phyloP scores from a whole-genome alignment of 2,888 invertebrate genomes.

The Brachyptera putata region DNA sequence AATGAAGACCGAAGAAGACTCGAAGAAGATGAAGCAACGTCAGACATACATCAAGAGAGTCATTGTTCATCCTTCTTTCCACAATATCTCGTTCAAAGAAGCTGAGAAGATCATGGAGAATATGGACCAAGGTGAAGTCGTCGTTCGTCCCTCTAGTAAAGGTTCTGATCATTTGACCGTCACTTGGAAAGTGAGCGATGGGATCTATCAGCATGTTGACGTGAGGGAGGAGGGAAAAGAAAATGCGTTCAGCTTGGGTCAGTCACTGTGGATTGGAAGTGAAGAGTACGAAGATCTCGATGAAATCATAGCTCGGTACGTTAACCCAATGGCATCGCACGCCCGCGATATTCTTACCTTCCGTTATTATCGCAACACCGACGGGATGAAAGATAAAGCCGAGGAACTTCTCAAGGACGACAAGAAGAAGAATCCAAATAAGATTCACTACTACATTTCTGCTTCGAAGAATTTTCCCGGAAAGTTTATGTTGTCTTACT shows the following conservation, averaged over 20 bases:
- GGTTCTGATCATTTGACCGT: conserved; percentile 94
- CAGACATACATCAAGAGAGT: conserved; percentile 92
- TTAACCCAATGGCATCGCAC: conserved; percentile 94
- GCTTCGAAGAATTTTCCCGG: conserved; percentile 84
- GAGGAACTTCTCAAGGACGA: conserved; percentile 86
- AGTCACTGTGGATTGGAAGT: conserved; percentile 77
- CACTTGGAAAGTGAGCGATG: conserved; percentile 97
- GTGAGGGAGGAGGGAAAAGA: conserved; percentile 94
- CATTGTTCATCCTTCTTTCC: conserved; percentile 95
- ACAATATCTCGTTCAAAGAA: conserved; percentile 90
- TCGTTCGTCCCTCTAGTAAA: conserved; percentile 95
- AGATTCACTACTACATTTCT: conserved; percentile 84
- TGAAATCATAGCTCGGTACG: conserved; percentile 95
- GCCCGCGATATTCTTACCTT: conserved; percentile 87
- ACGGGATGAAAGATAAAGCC: conserved; percentile 79
- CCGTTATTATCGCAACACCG: conserved; percentile 80
- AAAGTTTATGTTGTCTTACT: conserved; percentile 89
- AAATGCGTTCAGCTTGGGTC: conserved; percentile 91
- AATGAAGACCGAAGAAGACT: conserved; percentile 68
- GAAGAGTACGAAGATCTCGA: conserved; percentile 98
- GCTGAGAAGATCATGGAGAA: conserved; percentile 85
- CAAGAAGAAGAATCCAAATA: conserved; percentile 78
- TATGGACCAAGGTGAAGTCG: conserved; percentile 95
- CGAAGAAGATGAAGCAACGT: conserved; percentile 75
- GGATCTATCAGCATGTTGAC: conserved; percentile 94